A percentile compares a stretch with the other conserved stretches of the same genome.
Conservation (phyloP, 1,140 invertebrate species). For the Musca domestica region DNA sequence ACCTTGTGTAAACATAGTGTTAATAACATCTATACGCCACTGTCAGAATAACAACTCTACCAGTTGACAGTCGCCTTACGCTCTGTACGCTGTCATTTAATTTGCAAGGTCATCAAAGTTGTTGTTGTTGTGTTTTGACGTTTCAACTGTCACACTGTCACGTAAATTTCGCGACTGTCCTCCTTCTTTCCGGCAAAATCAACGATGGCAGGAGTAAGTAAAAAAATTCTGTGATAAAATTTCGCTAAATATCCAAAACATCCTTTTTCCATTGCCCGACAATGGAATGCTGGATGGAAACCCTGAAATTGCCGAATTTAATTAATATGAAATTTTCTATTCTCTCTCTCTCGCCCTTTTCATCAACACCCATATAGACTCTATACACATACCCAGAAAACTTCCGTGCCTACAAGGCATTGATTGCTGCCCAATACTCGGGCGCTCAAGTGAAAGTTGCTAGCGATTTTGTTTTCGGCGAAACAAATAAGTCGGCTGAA, state of each 20-base stretch:
- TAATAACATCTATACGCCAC: too few species aligned
- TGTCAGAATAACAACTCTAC: constrained; percentile 3
- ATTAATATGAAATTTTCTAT: constrained; percentile 4
- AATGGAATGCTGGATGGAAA: not conserved
- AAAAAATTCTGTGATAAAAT: constrained; percentile 28
- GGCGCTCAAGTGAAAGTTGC: constrained; percentile 83
- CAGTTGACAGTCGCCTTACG: not conserved
- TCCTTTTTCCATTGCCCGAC: constrained; percentile 22
- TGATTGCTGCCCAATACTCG: constrained; percentile 94
- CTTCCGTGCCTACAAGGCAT: constrained; percentile 89
- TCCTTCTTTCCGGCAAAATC: constrained; percentile 38
- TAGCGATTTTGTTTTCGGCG: constrained; percentile 86
- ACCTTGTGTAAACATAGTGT: too few species aligned
- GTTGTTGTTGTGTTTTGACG: not conserved
- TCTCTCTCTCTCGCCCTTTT: constrained; percentile 6
- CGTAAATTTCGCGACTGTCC: constrained; percentile 23
- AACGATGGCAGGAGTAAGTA: constrained; percentile 54
- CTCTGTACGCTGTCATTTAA: not conserved
- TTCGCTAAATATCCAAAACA: constrained; percentile 37
- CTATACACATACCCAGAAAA: constrained; percentile 95
- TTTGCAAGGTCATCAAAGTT: not conserved
- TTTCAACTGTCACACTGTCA: constrained; percentile 1
- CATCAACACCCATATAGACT: constrained; percentile 75
- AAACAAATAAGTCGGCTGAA: constrained; percentile 82
- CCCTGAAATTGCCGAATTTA: constrained; percentile 21